Base-by-base conservation (phyloP, 2,888 invertebrate genomes). In the Alcis repandata region DNA sequence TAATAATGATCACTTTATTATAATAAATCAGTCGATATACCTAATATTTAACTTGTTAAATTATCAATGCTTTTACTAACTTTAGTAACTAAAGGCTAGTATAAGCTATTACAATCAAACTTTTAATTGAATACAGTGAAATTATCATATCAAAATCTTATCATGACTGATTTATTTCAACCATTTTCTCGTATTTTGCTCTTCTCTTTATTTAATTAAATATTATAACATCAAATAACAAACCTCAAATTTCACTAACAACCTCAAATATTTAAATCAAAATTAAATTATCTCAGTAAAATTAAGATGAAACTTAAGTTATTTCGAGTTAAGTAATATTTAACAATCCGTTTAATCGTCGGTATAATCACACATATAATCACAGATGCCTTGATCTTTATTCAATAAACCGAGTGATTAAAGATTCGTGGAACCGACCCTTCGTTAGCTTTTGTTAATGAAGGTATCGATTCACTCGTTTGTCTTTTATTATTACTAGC, bases 341-440 rank as follows among this genome's bases (percentile, higher is more conserved):
- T 61, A 66, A 66, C 57, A 61, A 46, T 52, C 60, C 38, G 51
- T 52, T 19, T 60, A 60, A 60, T 60, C 48, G 57, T 61, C 43
- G n/a, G 40, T 52, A 4, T 66, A 60, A 53, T 61, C n/a, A n/a
- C n/a, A n/a, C n/a, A 66, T 59, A n/a, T 64, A 64, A 60, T 52
- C 45, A 38, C 41, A 49, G 45, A 51, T 59, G 41, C 54, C 53
- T 46, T 52, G 49, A 59, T 63, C 63, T 41, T 66, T 67, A 58
- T 61, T 64, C 63, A 68, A 69, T 58, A 59, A 61, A 33, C 68
- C 54, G 41, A 40, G 49, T 64, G 51, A 69, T 71, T 64, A 64
- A 59, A 52, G 36, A 70, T 71, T 71, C 66, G 70, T 70, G 43
- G 48, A 68, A n/a, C 6, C 45, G 43, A 41, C 43, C 60, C 61